Evolutionary conservation across 2,797 vertebrate species (phyloP), one percentile per base, ranked within the genome.

Genomic region (Hemitrygon akajei): DNA sequence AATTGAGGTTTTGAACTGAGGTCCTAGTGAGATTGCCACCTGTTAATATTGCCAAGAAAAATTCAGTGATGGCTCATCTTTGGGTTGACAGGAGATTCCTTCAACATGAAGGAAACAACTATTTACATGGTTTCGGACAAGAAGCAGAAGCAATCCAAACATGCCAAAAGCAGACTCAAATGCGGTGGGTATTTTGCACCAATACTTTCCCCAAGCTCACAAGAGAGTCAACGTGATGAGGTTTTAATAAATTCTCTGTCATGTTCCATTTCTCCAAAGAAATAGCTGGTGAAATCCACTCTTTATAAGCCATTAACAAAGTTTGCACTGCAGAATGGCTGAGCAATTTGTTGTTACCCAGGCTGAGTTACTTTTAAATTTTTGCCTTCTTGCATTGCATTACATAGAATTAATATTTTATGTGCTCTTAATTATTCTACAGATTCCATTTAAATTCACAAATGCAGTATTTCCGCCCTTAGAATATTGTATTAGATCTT

Each of bases 141-240:
- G 76, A 81, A 66, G 93, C 58, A 77, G 89, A 77, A 86, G 37
- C 66, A 93, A 75, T 94, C 27, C 73, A 93, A 75, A 58, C 94
- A 94, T 12, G 93, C 93, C 94, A 94, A 93, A 94, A 10, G 47
- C 27, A 93, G 60, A n/a, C 25, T 93, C 93, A 94, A 89, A 94
- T 94, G 94, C 56, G 30, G 56, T 63, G 56, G 22, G 37, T 20
- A 69, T 73, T 75, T 27, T 56, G 40, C 40, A 47, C 89, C 89
- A 92, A 47, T 92, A 73, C 73, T n/a, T 27, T 40, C 30, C 40
- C 3, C 34, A 40, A 75, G 22, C 37, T 92, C 91, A 75, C 91
- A 92, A 92, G 91, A 75, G 69, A 66, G 86, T 34, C 60, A 3
- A 34, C 18, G n/a, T 89, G 60, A 71, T 92, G 91, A 92, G 47